Conservation (phyloP, 2,113 vertebrate genomes). For the Ovibos moschatus region DNA sequence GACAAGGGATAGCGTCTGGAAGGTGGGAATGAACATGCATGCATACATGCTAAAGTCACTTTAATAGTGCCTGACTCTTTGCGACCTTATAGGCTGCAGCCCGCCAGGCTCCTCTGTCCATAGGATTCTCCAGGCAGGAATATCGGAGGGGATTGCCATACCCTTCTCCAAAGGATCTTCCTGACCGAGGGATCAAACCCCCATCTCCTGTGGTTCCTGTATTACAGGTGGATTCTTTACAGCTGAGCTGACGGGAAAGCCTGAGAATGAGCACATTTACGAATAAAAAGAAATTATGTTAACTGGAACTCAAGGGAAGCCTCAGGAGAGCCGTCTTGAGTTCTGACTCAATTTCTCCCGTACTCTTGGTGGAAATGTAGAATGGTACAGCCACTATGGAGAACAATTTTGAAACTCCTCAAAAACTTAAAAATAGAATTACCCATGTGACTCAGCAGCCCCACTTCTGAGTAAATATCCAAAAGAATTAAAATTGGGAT, state of each 20-base stretch:
- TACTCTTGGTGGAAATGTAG: not conserved
- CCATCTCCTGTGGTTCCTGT: not conserved
- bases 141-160: not conserved
- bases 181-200: not conserved
- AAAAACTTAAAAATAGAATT: not conserved
- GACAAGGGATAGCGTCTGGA: not conserved
- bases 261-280: not conserved
- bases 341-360: not conserved
- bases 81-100: not conserved
- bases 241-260: not conserved
- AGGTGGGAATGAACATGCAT: not conserved
- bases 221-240: not conserved
- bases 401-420: not conserved
- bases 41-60: not conserved
- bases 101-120: not conserved
- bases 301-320: not conserved
- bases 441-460: not conserved
- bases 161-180: not conserved
- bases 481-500: not conserved
- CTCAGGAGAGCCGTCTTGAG: not conserved
- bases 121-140: not conserved
- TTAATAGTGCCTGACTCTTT: accelerated
- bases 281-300: not conserved
- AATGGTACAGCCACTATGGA: not conserved
- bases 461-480: not conserved